Conservation (phyloP, 2,888 invertebrate species). For the Cryptophagus acutangulus region DNA sequence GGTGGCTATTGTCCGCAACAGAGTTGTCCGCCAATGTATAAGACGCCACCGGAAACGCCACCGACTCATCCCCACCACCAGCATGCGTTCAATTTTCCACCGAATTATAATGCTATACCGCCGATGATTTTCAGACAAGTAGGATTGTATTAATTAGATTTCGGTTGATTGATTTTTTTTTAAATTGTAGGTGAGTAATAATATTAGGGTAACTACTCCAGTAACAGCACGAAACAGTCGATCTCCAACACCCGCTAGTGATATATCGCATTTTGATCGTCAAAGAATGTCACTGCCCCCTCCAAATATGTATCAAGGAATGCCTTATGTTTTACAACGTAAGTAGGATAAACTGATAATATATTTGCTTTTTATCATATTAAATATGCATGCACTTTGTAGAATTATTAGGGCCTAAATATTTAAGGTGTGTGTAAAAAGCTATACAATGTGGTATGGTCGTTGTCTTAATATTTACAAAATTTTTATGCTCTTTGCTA, state of each 20-base stretch:
- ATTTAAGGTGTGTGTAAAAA: too few species aligned
- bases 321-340: conserved; percentile 45
- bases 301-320: conserved; percentile 42
- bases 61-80: too few species aligned
- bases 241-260: conserved; percentile 46
- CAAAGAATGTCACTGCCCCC: conserved; percentile 39
- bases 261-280: conserved; percentile 38
- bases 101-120: conserved; percentile 31
- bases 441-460: too few species aligned
- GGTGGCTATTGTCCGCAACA: conserved; percentile 38
- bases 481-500: too few species aligned
- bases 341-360: conserved; percentile 22
- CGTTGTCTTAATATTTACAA: too few species aligned
- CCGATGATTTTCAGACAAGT: conserved; percentile 43
- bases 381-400: too few species aligned
- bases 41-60: conserved; percentile 44
- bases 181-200: conserved; percentile 17
- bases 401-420: too few species aligned
- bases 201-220: conserved; percentile 22
- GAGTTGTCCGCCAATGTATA: conserved; percentile 30
- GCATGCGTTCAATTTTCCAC: conserved; percentile 31
- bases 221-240: conserved; percentile 42
- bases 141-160: conserved; percentile 18
- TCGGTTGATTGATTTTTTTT: conserved; percentile 10
- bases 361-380: too few species aligned